Evolutionary conservation across 2,113 vertebrate genomes (phyloP).

Genomic region (Penelope pileata): DNA sequence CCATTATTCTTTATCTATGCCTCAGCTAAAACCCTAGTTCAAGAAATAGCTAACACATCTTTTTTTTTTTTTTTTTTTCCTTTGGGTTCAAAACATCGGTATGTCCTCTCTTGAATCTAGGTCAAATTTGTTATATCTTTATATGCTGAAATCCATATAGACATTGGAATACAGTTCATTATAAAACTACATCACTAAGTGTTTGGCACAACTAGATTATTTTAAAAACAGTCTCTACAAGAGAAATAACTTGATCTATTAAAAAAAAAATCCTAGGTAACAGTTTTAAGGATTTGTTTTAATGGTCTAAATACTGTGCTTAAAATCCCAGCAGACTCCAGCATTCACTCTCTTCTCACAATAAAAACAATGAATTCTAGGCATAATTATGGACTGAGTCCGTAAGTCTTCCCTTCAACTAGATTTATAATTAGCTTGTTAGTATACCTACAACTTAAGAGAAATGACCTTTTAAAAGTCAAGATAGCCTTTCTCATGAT

Average conservation of each 20-base stretch:
- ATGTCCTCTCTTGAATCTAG: background rate
- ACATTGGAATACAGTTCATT: background rate
- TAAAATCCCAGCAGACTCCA: conserved; percentile 7
- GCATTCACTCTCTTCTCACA: background rate
- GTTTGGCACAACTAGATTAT: background rate
- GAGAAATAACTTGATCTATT: background rate
- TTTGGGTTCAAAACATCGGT: background rate
- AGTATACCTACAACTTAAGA: background rate
- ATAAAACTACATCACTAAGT: background rate
- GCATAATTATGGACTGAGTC: background rate
- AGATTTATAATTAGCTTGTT: conserved; percentile 37
- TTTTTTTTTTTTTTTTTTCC: background rate
- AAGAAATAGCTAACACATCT: conserved; percentile 30
- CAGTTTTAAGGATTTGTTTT: background rate
- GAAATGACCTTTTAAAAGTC: background rate
- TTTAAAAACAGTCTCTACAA: background rate
- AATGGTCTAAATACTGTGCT: background rate
- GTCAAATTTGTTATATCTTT: background rate
- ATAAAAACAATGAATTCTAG: background rate
- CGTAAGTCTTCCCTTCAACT: conserved; percentile 15
- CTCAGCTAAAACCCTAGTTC: background rate
- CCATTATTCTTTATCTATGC: conserved; percentile 17
- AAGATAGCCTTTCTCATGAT: background rate
- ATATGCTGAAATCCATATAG: background rate
- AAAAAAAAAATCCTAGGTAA: background rate